Conservation (phyloP, 2,797 vertebrate genomes). For the Pseudochaenichthys georgianus region DNA sequence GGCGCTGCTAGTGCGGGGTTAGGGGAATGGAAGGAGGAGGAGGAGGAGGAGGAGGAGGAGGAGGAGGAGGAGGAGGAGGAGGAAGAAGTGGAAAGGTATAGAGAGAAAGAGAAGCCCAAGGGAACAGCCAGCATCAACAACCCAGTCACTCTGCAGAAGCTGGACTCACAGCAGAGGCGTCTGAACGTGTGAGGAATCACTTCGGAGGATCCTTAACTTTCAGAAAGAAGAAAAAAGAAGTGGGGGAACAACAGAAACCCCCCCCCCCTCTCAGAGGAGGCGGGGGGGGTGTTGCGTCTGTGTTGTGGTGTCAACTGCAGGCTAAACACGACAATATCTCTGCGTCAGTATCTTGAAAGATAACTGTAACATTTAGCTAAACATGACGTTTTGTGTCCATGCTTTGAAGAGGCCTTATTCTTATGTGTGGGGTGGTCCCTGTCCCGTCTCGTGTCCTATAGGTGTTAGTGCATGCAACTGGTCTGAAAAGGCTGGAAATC, state of each 20-base stretch:
- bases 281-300: background rate
- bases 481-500: too few relatives aligned
- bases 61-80: constrained; percentile 18
- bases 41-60: constrained; percentile 47
- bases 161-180: constrained; percentile 78
- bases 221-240: constrained; percentile 70
- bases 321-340: constrained; percentile 28
- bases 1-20: constrained; percentile 54
- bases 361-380: background rate
- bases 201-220: constrained; percentile 76
- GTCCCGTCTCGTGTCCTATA: too few relatives aligned
- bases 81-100: constrained; percentile 46
- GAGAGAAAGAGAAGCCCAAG: constrained; percentile 73
- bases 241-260: constrained; percentile 51
- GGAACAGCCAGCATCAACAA: constrained; percentile 84
- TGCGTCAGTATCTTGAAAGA: constrained; percentile 32
- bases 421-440: too few relatives aligned
- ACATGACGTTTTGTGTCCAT: too few relatives aligned
- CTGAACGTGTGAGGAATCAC: constrained; percentile 81
- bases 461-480: too few relatives aligned
- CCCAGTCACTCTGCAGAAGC: constrained; percentile 81
- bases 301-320: constrained; percentile 48
- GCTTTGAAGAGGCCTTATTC: too few relatives aligned
- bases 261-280: constrained; percentile 42
- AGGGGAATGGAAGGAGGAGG: constrained; percentile 42